Evolutionary conservation across 2,797 vertebrate genomes (phyloP), one percentile per base, ranked within the genome.

Genomic region (Sebastes hubbsi): DNA sequence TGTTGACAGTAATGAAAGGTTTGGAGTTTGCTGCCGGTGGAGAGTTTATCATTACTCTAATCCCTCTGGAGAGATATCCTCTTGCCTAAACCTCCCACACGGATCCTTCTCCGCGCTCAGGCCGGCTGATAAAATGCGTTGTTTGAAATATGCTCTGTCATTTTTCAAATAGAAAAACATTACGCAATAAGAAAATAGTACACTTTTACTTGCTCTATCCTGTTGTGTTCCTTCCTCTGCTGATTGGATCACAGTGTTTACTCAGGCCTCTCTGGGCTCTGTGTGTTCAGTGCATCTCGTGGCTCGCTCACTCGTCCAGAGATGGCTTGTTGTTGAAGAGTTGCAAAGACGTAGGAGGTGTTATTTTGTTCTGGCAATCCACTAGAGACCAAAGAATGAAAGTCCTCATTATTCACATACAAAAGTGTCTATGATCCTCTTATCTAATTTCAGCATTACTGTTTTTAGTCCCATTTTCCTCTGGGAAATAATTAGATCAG

Each of bases 1-100:
- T 71, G 77, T 56, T 82, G 85, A 88, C 76, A 62, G 69, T 80
- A 89, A 89, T 88, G 86, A 90, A 84, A 70, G 87, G 77, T 88
- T 91, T 88, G 76, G 77, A 83, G 87, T 85, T 91, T 88, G 80
- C 73, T 77, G 77, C 67, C 16, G 54, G 68, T 75, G 46, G 72
- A 73, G 87, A 92, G 89, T 94, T 94, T 88, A 87, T 93, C 88
- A 91, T 92, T 85, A 88, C 81, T 88, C 79, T 89, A 88, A 93
- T 93, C 87, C 92, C 87, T 72, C 83, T 77, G 77, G 88, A 84
- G 86, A 88, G 75, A 89, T 46, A 75, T 88, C 81, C 81, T 85
- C 61, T 74, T 81, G 69, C 78, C 70, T 72, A 64, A 72, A 59
- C 87, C 81, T 89, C 91, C 91, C 87, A 90, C 87, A 65, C 75